phyloP scores from a whole-genome alignment of 1,140 invertebrate genomes.

The Babylonia areolata region DNA sequence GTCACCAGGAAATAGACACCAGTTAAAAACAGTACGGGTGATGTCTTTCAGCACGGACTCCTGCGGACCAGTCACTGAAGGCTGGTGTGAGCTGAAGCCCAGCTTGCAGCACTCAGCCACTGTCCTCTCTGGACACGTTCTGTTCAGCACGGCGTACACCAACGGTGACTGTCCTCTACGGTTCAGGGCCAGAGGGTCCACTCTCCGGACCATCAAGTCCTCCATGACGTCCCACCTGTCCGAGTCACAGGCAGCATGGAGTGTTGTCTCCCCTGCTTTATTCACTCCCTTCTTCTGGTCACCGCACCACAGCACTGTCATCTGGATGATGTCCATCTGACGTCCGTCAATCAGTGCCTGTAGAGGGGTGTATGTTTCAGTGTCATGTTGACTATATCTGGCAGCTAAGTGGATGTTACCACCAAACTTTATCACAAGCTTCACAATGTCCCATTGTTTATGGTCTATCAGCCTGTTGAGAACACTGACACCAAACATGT shows the following conservation, averaged over 20 bases:
- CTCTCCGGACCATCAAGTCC: not conserved
- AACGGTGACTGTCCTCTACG: not conserved
- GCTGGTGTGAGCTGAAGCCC: not conserved
- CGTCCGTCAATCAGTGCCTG: not conserved
- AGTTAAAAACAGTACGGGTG: not conserved
- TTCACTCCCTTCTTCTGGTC: slow-evolving; percentile 10
- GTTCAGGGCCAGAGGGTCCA: not conserved
- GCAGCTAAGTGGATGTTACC: not conserved
- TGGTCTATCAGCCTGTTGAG: not conserved
- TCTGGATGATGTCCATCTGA: not conserved
- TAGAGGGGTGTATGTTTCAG: slow-evolving; percentile 3
- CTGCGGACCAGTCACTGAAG: not conserved
- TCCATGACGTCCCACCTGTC: not conserved
- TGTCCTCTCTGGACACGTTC: not conserved
- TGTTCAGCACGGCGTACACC: not conserved
- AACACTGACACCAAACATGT: not conserved
- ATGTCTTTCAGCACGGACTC: not conserved
- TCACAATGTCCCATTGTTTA: slow-evolving; percentile 5
- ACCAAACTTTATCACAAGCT: not conserved
- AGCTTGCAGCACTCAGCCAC: slow-evolving; percentile 9
- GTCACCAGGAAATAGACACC: not conserved
- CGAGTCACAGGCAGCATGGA: slow-evolving; percentile 8
- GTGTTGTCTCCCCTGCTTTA: not conserved
- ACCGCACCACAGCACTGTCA: not conserved
- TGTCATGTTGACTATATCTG: not conserved